phyloP scores from a whole-genome alignment of 2,888 invertebrate species.

The Dromius quadrimaculatus region DNA sequence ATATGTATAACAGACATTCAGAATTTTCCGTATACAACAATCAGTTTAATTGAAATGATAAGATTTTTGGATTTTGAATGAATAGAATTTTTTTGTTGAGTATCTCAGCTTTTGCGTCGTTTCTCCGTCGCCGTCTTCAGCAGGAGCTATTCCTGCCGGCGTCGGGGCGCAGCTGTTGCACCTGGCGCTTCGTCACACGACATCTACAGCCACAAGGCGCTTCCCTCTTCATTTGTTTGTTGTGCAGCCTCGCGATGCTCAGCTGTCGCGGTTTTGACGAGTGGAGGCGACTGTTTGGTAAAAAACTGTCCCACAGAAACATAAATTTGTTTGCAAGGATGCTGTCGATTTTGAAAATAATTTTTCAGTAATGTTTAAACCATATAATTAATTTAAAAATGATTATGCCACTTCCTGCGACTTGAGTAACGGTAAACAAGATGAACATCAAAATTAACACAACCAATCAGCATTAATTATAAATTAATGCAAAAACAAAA shows the following conservation, averaged over 20 bases:
- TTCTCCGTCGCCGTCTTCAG: neutral
- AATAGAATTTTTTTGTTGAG: no score
- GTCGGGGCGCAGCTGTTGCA: conserved; percentile 29
- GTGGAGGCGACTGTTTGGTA: conserved; percentile 1
- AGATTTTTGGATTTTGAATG: no score
- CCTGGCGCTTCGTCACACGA: conserved; percentile 7
- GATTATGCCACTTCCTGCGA: conserved; percentile 22
- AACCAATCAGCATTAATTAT: conserved; percentile 34
- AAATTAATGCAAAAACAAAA: conserved; percentile 6
- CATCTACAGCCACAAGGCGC: neutral
- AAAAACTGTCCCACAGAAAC: neutral
- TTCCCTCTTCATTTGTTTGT: conserved; percentile 14
- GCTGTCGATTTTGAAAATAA: neutral
- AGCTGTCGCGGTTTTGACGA: neutral
- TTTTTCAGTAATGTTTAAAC: conserved; percentile 9
- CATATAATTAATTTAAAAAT: conserved; percentile 10
- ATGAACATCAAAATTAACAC: conserved; percentile 33
- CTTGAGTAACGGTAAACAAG: conserved; percentile 4
- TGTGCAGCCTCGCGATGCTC: neutral
- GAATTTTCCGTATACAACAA: no score
- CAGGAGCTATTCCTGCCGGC: conserved; percentile 32
- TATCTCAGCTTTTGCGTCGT: neutral
- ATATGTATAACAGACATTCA: no score
- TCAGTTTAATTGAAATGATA: no score
- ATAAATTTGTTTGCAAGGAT: conserved; percentile 5